Conservation (phyloP, 2,113 vertebrate species). For the Cheilinus undulatus region DNA sequence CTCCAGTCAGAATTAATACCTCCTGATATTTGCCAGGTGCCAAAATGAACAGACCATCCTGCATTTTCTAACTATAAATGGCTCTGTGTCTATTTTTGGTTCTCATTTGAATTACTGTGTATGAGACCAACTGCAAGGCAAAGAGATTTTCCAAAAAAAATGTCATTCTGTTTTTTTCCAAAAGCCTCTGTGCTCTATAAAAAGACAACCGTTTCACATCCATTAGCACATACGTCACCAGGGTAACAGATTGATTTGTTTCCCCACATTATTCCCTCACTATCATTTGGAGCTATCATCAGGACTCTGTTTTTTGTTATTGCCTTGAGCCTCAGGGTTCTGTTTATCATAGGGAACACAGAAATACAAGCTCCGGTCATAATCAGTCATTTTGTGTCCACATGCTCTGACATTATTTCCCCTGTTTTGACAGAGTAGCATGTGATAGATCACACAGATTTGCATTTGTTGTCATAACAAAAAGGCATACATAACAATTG, state of each 20-base stretch:
- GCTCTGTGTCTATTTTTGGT: neutral
- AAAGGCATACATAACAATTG: conserved; percentile 57
- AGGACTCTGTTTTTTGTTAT: conserved; percentile 4
- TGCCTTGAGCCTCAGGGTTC: conserved; percentile 1
- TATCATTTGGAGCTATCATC: conserved; percentile 30
- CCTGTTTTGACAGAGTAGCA: conserved; percentile 52
- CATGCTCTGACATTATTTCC: conserved; percentile 5
- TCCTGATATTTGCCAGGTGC: neutral
- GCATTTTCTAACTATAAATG: conserved; percentile 6
- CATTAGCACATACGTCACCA: conserved; percentile 88
- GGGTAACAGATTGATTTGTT: conserved; percentile 82
- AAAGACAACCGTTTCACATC: conserved; percentile 81
- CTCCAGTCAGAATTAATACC: too few species aligned
- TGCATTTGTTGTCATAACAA: conserved; percentile 66
- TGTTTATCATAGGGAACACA: neutral
- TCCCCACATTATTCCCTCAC: conserved; percentile 29
- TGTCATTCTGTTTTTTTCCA: conserved; percentile 84
- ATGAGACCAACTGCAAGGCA: conserved; percentile 85
- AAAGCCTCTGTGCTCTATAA: conserved; percentile 81
- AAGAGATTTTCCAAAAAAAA: conserved; percentile 87
- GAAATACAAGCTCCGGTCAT: neutral
- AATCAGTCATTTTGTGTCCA: neutral
- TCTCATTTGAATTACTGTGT: conserved; percentile 76
- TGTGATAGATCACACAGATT: conserved; percentile 33
- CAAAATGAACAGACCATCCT: neutral